Evolutionary conservation across 1,140 invertebrate genomes (phyloP).

Genomic region (Daktulosphaira vitifoliae): DNA sequence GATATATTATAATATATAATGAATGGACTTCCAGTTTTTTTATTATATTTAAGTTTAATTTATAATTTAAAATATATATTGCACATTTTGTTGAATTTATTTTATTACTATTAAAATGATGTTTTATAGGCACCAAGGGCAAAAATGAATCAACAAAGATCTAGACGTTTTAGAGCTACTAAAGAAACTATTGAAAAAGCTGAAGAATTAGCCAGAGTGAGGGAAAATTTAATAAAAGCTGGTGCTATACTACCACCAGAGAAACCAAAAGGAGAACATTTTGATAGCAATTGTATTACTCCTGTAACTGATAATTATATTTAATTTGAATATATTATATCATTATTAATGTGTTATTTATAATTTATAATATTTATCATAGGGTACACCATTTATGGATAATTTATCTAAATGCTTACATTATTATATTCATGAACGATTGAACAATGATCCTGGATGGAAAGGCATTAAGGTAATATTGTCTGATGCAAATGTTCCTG

Average conservation of each 20-base stretch:
- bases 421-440: constrained; percentile 89
- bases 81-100: too few species aligned
- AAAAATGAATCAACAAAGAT: constrained; percentile 99
- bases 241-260: constrained; percentile 77
- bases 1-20: too few species aligned
- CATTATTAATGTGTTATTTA: neutral
- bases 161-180: constrained; percentile 88
- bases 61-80: too few species aligned
- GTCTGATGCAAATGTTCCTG: constrained; percentile 91
- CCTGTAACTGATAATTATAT: constrained; percentile 50
- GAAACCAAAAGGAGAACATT: constrained; percentile 85
- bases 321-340: neutral
- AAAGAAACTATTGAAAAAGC: constrained; percentile 91
- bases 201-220: constrained; percentile 69
- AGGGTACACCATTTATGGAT: constrained; percentile 97
- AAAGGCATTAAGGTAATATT: constrained; percentile 88
- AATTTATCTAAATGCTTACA: constrained; percentile 85
- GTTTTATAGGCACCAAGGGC: constrained; percentile 77
- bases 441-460: constrained; percentile 96
- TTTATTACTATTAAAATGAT: neutral
- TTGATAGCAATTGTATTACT: constrained; percentile 98
- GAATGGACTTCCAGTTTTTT: too few species aligned
- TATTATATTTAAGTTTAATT: constrained; percentile 9
- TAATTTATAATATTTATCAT: constrained; percentile 2
- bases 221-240: constrained; percentile 62